phyloP scores from a whole-genome alignment of 2,797 vertebrate genomes.

The Coendou prehensilis region DNA sequence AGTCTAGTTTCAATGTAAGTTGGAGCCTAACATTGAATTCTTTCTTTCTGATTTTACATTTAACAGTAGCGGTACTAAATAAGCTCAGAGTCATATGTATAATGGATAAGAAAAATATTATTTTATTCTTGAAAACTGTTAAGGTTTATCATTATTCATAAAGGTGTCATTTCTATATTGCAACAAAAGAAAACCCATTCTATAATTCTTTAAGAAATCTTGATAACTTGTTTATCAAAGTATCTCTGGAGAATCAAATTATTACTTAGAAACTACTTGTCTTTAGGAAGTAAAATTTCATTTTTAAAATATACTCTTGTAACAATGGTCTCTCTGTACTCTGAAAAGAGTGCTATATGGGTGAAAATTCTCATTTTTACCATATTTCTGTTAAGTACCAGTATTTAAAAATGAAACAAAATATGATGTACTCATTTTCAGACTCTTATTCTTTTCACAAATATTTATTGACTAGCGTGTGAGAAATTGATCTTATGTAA shows the following conservation, averaged over 20 bases:
- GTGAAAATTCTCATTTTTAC: not conserved
- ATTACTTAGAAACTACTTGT: slow-evolving; percentile 18
- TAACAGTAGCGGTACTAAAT: slow-evolving; percentile 13
- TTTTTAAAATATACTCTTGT: slow-evolving; percentile 33
- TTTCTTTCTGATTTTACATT: slow-evolving; percentile 43
- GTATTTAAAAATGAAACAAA: slow-evolving; percentile 50
- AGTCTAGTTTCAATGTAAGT: slow-evolving; percentile 15
- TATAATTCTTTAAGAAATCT: slow-evolving; percentile 39
- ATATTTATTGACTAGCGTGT: not conserved
- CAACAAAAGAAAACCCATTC: slow-evolving; percentile 24
- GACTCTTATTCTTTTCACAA: slow-evolving; percentile 14
- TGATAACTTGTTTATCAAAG: slow-evolving; percentile 39
- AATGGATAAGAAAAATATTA: not conserved
- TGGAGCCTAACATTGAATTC: not conserved
- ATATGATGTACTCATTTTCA: slow-evolving; percentile 32
- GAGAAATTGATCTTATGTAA: slow-evolving; percentile 42
- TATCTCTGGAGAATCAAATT: slow-evolving; percentile 17
- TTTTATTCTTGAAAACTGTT: slow-evolving; percentile 53
- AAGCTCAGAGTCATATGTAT: not conserved
- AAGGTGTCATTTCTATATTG: slow-evolving; percentile 56
- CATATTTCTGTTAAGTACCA: not conserved
- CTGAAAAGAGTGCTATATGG: not conserved
- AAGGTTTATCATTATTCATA: slow-evolving; percentile 27
- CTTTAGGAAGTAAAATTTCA: slow-evolving; percentile 20
- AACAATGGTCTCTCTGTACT: not conserved